These are phyloP conservation scores for Enchytraeus crypticus DNA, from an alignment of 2,888 invertebrate genomes.

Conservation along the genomic window DNA sequence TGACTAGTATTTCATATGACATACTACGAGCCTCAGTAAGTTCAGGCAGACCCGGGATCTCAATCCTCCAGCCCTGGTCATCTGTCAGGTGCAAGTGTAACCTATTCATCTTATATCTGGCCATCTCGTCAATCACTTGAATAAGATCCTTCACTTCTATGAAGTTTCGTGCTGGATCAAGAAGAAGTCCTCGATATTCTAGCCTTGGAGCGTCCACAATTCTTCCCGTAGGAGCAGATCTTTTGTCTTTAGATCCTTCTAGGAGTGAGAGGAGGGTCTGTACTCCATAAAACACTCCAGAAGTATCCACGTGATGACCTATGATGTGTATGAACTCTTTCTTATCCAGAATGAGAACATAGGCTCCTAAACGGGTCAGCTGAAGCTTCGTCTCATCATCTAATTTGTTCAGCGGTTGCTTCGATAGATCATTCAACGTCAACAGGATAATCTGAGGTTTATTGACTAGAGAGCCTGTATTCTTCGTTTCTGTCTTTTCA, in stretches of 20 bases:
- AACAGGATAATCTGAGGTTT: no score
- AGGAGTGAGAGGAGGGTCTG: conserved; percentile 12
- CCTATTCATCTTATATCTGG: conserved; percentile 42
- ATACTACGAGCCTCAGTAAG: conserved; percentile 34
- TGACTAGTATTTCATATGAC: no score
- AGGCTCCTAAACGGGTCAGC: no score
- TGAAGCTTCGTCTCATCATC: no score
- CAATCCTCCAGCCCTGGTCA: conserved; percentile 44
- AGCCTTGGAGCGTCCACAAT: conserved; percentile 29
- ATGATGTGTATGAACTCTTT: no score
- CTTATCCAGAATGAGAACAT: no score
- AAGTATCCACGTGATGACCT: no score
- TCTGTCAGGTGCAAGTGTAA: conserved; percentile 43
- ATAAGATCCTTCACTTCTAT: conserved; percentile 16
- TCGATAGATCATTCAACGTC: no score
- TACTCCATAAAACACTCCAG: conserved; percentile 19
- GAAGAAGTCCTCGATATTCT: conserved; percentile 37
- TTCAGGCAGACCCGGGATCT: conserved; percentile 41
- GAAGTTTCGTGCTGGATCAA: conserved; percentile 45
- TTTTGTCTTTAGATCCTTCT: not conserved
- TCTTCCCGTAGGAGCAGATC: not conserved
- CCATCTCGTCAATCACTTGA: conserved; percentile 35
- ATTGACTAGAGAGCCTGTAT: no score
- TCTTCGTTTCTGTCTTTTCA: no score
- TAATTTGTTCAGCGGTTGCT: no score